Conservation (phyloP, 1,140 invertebrate genomes). For the Bombus impatiens region DNA sequence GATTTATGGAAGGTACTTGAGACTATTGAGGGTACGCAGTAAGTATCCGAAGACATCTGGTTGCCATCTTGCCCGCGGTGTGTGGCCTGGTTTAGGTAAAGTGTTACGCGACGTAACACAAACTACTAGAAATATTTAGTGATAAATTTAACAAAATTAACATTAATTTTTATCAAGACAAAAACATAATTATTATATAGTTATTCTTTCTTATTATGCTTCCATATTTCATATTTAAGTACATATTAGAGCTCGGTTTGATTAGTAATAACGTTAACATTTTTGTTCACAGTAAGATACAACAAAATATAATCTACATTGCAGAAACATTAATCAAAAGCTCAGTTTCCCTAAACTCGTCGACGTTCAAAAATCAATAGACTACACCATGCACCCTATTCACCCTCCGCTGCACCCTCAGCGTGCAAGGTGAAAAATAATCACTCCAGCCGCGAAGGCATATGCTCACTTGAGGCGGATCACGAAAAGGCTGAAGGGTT, state of each 20-base stretch:
- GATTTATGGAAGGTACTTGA: too few species aligned
- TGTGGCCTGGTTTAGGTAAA: too few species aligned
- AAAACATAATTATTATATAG: too few species aligned
- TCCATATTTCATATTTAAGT: background rate
- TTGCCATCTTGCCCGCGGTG: too few species aligned
- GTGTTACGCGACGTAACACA: too few species aligned
- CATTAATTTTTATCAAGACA: too few species aligned
- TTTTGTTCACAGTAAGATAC: background rate
- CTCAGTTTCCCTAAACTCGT: background rate
- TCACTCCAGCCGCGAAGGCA: constrained; percentile 77
- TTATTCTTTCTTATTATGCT: too few species aligned
- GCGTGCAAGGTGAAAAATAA: constrained; percentile 67
- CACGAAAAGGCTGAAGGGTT: constrained; percentile 60
- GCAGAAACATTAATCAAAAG: background rate
- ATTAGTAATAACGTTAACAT: too few species aligned
- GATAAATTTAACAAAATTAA: too few species aligned
- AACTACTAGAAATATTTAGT: too few species aligned
- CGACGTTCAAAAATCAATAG: background rate
- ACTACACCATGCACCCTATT: background rate
- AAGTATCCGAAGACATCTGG: too few species aligned
- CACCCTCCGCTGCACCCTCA: background rate
- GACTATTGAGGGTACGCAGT: too few species aligned
- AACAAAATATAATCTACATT: background rate
- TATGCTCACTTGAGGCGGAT: constrained; percentile 76
- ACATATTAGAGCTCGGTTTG: background rate